phyloP scores from a whole-genome alignment of 2,797 vertebrate genomes.

The Molossus molossus region DNA sequence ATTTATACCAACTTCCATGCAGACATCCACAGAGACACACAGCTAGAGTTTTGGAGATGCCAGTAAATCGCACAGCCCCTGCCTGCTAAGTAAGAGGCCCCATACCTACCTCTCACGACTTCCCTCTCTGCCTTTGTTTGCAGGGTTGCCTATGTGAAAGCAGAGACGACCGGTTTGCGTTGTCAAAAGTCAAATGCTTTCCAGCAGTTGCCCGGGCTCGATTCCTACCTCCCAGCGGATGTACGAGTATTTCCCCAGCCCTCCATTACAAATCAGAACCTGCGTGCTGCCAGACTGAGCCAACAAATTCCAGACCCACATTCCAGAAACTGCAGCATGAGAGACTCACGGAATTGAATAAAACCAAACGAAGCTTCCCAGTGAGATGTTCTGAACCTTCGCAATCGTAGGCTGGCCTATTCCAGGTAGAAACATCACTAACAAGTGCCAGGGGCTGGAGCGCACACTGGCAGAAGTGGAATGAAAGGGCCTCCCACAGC shows the following conservation, averaged over 20 bases:
- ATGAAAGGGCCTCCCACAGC: not conserved
- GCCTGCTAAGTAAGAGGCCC: constrained; percentile 66
- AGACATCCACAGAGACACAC: not conserved
- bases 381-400: not conserved
- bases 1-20: not conserved
- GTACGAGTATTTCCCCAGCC: constrained; percentile 65
- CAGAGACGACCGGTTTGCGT: constrained; percentile 58
- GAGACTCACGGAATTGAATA: constrained; percentile 16
- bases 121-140: constrained; percentile 49
- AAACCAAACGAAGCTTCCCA: not conserved
- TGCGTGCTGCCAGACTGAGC: constrained; percentile 43
- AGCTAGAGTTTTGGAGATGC: constrained; percentile 51
- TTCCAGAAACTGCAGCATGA: constrained; percentile 68
- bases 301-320: constrained; percentile 49
- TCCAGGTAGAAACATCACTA: constrained; percentile 13
- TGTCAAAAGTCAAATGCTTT: constrained; percentile 75
- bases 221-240: constrained; percentile 72
- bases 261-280: constrained; percentile 71
- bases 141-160: constrained; percentile 29
- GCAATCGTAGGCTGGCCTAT: not conserved
- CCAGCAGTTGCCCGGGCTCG: constrained; percentile 71
- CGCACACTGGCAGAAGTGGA: constrained; percentile 13
- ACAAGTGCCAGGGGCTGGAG: not conserved
- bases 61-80: constrained; percentile 32
- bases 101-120: constrained; percentile 4